A percentile compares a stretch with the other conserved stretches of the same genome.
Conservation (phyloP, 2,113 vertebrate species). For the Hylia prasina region DNA sequence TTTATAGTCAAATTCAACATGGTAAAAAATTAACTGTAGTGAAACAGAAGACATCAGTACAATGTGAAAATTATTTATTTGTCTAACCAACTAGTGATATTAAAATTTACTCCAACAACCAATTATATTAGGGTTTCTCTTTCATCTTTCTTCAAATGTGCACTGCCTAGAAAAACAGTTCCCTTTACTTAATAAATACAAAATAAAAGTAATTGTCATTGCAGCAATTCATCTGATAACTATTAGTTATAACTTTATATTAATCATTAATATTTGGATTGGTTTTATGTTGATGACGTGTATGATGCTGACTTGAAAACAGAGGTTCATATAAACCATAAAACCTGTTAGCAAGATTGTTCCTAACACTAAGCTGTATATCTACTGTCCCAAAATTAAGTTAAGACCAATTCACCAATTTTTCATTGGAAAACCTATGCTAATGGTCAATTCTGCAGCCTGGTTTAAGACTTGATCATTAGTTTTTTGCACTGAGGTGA, state of each 20-base stretch:
- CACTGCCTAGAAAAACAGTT: not conserved
- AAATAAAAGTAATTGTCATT: not conserved
- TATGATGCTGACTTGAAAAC: not conserved
- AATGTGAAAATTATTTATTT: not conserved
- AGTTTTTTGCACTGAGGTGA: not conserved
- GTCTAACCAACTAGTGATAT: not conserved
- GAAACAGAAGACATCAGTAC: not conserved
- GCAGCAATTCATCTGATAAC: not conserved
- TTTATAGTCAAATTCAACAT: not conserved
- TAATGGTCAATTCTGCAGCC: not conserved
- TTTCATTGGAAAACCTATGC: not conserved
- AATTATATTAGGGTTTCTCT: not conserved
- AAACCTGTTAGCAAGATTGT: not conserved
- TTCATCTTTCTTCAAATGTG: not conserved
- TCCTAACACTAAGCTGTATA: not conserved
- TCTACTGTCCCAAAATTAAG: not conserved
- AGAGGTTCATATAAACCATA: not conserved
- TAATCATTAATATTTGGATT: not conserved
- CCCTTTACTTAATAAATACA: not conserved
- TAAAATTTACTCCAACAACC: not conserved
- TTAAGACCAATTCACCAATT: not conserved
- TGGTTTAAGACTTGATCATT: not conserved
- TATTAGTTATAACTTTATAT: not conserved
- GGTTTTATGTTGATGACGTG: not conserved
- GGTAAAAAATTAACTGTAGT: not conserved